Percentiles rank a stretch among this genome's conserved stretches.
phyloP scores from a whole-genome alignment of 2,113 vertebrate species.

The Oreochromis aureus region DNA sequence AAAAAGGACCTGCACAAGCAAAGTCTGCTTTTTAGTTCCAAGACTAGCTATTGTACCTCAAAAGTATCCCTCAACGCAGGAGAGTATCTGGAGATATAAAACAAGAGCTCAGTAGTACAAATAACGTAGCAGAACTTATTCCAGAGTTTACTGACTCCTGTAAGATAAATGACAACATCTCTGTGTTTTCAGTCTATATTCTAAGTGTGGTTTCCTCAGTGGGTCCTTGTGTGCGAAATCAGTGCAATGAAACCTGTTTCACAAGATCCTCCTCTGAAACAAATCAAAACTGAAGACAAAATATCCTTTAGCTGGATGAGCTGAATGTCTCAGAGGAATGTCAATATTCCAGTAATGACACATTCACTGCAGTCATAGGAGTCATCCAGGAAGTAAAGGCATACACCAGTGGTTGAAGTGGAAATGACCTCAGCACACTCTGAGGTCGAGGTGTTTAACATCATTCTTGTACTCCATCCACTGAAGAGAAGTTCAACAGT shows the following conservation, averaged over 20 bases:
- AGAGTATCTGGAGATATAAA: rapidly evolving
- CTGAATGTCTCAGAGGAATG: no score
- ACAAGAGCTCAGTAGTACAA: rapidly evolving
- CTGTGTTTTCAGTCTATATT: no score
- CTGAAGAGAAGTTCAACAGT: no score
- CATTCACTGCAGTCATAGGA: no score
- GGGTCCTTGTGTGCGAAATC: not conserved
- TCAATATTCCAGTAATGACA: no score
- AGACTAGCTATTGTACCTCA: not conserved
- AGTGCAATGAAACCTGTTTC: not conserved
- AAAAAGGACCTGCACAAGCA: not conserved
- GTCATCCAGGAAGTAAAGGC: no score
- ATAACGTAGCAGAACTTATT: not conserved
- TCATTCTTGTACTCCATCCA: no score
- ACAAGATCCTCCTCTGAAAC: not conserved
- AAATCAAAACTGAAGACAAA: no score
- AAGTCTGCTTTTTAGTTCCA: not conserved
- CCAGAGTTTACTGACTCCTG: rapidly evolving
- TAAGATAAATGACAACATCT: not conserved
- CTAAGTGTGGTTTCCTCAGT: not conserved
- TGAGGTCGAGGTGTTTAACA: no score
- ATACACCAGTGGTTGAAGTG: no score
- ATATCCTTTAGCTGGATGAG: no score
- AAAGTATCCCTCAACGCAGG: rapidly evolving
- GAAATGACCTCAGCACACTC: no score